phyloP scores from a whole-genome alignment of 2,113 vertebrate species.

The Psammodynastes pulverulentus region DNA sequence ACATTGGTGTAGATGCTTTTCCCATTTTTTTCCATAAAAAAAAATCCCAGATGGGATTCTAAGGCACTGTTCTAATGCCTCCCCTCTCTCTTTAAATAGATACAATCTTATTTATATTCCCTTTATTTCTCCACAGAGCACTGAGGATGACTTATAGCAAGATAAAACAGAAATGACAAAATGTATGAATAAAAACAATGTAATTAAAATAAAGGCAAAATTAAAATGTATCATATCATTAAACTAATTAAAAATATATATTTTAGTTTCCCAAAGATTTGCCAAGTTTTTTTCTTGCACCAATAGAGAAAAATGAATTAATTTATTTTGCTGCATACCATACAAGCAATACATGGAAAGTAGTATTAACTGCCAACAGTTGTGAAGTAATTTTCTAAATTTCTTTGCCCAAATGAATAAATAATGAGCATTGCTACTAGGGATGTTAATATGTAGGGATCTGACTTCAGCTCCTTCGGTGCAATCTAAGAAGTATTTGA shows the following conservation, averaged over 20 bases:
- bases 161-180: background rate
- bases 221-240: background rate
- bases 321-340: background rate
- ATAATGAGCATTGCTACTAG: background rate
- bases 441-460: background rate
- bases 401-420: background rate
- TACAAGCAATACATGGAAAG: background rate
- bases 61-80: background rate
- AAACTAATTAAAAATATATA: background rate
- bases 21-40: background rate
- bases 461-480: background rate
- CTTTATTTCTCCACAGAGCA: background rate
- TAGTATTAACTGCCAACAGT: background rate
- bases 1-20: background rate
- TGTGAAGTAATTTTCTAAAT: background rate
- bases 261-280: background rate
- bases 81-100: background rate
- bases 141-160: background rate
- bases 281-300: background rate
- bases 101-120: background rate
- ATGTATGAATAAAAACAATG: background rate
- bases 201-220: background rate
- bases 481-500: background rate
- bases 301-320: background rate
- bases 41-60: background rate